Evolutionary conservation across 1,140 invertebrate genomes (phyloP), one percentile per base, ranked within the genome.

Genomic region (Muscidifurax raptorellus): DNA sequence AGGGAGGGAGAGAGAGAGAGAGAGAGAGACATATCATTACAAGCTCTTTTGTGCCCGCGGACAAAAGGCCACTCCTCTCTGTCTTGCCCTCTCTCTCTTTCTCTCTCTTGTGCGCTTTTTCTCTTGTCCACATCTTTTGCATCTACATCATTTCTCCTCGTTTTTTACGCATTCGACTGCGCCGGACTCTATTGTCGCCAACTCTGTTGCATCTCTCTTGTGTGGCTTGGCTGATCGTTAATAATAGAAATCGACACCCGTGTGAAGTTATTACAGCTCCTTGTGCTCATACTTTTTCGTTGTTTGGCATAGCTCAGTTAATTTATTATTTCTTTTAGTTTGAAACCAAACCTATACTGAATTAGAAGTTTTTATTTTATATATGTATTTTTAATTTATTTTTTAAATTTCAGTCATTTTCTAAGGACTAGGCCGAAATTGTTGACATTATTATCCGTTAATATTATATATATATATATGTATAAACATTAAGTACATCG

Each of bases 31-130:
- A n/a, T n/a, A n/a, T n/a, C n/a, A n/a, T 67, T 67, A 27, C 59
- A 66, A 80, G 78, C 78, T 80, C 64, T 40, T 80, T 80, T 80
- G 78, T 80, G 30, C 30, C 18, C 30, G 64, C 36, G 64, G 78
- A 80, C 64, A 80, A 80, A 80, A 80, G 78, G 22, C 32, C 27
- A 69, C 64, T 69, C 44, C 40, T 27, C 40, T 76, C 22, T 44
- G 22, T 47, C 74, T 76, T 10, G 27, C 36, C n/a, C 36, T 75
- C 36, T 40, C 25, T 75, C 72, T 75, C 18, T 75, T 27, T 71
- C 28, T 27, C 28, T 71, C 67, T 66, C 64, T 66, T 22, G 12
- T 13, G 15, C 36, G 36, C 9, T 40, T 40, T 64, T 64, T 64
- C 25, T 67, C 25, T 32, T 32, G 27, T 15, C 74, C 36, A 12